Percentiles rank a stretch among this genome's conserved stretches.
Conservation (phyloP, 2,797 vertebrate species). For the Sphenodon punctatus region DNA sequence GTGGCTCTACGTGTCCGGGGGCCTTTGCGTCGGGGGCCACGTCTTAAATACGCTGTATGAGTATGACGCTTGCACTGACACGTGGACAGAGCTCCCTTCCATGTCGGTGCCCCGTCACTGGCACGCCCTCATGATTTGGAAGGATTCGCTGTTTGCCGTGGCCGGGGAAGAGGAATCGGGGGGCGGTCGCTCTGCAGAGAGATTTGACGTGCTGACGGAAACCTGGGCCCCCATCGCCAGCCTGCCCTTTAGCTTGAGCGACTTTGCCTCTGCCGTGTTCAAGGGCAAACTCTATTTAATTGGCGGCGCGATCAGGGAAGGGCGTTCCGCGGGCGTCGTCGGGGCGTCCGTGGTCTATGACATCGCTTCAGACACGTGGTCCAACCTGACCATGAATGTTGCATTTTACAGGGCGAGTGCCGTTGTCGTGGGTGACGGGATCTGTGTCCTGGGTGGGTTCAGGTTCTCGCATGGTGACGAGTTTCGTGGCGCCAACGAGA, state of each 20-base stretch:
- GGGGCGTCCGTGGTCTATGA: no score
- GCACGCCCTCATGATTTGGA: conserved; percentile 80
- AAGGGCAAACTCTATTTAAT: no score
- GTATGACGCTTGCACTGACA: conserved; percentile 79
- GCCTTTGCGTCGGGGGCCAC: conserved; percentile 77
- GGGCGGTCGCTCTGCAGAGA: conserved; percentile 80
- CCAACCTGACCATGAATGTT: no score
- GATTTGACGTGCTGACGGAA: conserved; percentile 71
- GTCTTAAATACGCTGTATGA: conserved; percentile 81
- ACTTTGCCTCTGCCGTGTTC: no score
- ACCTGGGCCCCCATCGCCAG: conserved; percentile 65
- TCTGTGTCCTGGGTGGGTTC: no score
- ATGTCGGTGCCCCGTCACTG: conserved; percentile 80
- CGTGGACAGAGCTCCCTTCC: conserved; percentile 77
- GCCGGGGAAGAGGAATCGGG: conserved; percentile 81
- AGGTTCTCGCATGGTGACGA: no score
- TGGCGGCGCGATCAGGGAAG: no score
- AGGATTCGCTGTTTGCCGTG: conserved; percentile 79
- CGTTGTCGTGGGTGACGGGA: no score
- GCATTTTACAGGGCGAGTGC: no score
- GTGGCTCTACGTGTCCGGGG: conserved; percentile 81
- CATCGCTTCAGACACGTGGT: no score
- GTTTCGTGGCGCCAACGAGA: no score
- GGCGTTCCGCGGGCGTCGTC: no score
- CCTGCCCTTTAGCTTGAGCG: conserved; percentile 78